Conservation (phyloP, 2,888 invertebrate genomes). For the Nephrotoma flavescens region DNA sequence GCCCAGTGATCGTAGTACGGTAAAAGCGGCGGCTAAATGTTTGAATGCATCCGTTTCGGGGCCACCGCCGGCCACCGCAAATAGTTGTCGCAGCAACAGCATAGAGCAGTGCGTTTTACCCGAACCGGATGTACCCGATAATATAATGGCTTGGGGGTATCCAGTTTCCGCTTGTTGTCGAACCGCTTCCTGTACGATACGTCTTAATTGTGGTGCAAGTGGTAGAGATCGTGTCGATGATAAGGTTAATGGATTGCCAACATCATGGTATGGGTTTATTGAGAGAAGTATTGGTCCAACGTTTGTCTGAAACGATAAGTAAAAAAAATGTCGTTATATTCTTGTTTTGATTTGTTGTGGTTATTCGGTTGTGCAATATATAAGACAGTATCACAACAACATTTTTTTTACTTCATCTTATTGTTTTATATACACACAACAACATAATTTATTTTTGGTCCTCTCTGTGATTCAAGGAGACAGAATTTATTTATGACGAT, state of each 20-base stretch:
- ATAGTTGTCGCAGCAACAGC: constrained; percentile 76
- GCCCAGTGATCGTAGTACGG: constrained; percentile 80
- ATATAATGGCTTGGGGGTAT: constrained; percentile 87
- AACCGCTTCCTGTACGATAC: constrained; percentile 82
- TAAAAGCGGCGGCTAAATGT: constrained; percentile 88
- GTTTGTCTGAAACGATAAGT: constrained; percentile 55
- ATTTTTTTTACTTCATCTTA: background rate
- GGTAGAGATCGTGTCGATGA: constrained; percentile 61
- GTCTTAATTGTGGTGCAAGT: constrained; percentile 66
- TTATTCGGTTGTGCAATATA: background rate
- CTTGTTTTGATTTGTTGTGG: background rate
- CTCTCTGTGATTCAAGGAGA: background rate
- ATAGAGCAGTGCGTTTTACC: constrained; percentile 91
- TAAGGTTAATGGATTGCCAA: constrained; percentile 75
- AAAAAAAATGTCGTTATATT: background rate
- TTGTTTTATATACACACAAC: background rate
- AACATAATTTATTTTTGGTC: background rate
- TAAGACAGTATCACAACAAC: constrained; percentile 1
- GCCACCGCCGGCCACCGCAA: constrained; percentile 83
- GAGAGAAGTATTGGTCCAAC: constrained; percentile 84
- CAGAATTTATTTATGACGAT: background rate
- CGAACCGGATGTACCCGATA: constrained; percentile 81
- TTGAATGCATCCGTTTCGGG: constrained; percentile 93
- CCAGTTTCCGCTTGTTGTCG: constrained; percentile 89
- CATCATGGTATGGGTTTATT: constrained; percentile 77